Evolutionary conservation across 2,888 invertebrate genomes (phyloP).

Genomic region (Siphlonurus alternatus): DNA sequence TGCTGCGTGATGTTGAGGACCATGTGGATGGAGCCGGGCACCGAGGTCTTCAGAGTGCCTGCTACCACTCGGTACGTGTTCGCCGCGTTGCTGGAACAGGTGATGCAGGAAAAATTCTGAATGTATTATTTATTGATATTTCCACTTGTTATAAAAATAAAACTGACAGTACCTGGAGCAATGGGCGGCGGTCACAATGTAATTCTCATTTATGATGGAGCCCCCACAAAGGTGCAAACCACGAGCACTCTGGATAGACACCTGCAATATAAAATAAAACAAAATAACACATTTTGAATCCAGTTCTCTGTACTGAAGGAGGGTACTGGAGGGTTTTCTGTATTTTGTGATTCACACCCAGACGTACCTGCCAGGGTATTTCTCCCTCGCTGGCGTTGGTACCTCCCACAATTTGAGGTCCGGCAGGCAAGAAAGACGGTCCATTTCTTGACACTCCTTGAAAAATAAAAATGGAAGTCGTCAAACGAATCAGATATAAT

Average conservation of each 20-base stretch:
- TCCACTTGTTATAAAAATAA: conserved; percentile 21
- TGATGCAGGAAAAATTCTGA: too few species aligned
- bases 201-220: conserved; percentile 30
- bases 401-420: neutral
- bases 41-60: neutral
- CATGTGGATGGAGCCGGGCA: neutral
- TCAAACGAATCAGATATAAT: too few species aligned
- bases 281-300: too few species aligned
- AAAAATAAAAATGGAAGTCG: too few species aligned
- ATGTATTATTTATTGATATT: too few species aligned
- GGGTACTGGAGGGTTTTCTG: too few species aligned
- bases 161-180: conserved; percentile 30
- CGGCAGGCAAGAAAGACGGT: neutral
- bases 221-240: conserved; percentile 38
- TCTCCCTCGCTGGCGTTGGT: neutral
- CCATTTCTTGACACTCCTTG: too few species aligned
- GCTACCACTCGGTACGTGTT: neutral
- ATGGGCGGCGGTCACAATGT: conserved; percentile 41
- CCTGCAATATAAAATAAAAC: too few species aligned
- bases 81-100: neutral
- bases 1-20: conserved; percentile 32
- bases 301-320: too few species aligned
- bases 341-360: too few species aligned
- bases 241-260: conserved; percentile 17
- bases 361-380: conserved; percentile 22